A percentile compares a stretch with the other conserved stretches of the same genome.
Evolutionary conservation across 2,113 vertebrate genomes (phyloP).

Genomic region (Pterocles orientalis): DNA sequence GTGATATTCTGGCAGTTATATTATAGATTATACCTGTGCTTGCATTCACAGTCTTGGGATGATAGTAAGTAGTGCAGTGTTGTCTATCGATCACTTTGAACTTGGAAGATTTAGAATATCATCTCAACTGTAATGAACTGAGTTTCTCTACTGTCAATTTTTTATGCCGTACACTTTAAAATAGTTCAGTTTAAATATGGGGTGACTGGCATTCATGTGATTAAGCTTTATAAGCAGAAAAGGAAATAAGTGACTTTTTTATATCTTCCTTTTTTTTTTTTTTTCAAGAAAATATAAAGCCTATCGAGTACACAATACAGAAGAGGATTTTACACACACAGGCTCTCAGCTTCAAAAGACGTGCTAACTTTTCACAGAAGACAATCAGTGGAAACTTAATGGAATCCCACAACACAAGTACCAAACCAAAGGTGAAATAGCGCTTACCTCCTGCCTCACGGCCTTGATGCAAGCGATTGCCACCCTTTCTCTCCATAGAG

Average conservation of each 20-base stretch:
- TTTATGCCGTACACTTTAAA: neutral
- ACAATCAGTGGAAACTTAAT: neutral
- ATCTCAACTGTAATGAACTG: neutral
- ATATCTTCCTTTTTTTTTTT: neutral
- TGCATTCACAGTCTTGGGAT: neutral
- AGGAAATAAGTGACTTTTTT: neutral
- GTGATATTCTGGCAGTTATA: neutral
- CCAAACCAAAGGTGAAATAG: neutral
- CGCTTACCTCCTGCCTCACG: neutral
- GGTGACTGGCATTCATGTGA: neutral
- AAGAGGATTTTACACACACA: neutral
- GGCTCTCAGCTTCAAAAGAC: neutral
- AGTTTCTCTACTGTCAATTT: neutral
- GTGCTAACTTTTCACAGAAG: neutral
- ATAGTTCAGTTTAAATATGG: neutral
- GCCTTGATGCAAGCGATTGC: accelerated
- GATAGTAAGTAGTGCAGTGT: neutral
- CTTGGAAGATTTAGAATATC: neutral
- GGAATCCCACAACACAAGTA: neutral
- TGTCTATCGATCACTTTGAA: neutral
- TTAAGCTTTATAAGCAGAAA: neutral
- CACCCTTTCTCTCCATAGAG: accelerated
- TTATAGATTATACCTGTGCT: neutral
- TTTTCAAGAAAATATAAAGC: neutral
- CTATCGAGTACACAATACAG: neutral